Percentiles rank a stretch among this genome's conserved stretches.
Evolutionary conservation across 2,113 vertebrate species (phyloP).

Genomic region (Vicugna pacos): DNA sequence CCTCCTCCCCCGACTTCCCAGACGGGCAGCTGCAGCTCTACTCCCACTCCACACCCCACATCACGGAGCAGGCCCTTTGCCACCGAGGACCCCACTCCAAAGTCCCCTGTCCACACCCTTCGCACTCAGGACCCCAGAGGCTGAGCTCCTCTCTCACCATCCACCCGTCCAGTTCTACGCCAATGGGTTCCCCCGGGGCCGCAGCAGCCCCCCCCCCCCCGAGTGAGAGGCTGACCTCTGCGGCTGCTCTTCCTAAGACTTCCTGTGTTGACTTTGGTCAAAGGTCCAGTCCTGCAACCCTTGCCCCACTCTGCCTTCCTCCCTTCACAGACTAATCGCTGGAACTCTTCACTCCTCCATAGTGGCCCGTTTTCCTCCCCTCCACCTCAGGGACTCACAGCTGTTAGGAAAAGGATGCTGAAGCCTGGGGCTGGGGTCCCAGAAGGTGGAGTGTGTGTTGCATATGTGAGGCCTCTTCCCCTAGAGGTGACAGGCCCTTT

Average conservation of each 20-base stretch:
- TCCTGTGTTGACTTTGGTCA: not conserved
- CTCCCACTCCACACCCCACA: not conserved
- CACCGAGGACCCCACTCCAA: not conserved
- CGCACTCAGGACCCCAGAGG: not conserved
- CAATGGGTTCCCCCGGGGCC: not conserved
- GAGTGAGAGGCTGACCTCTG: not conserved
- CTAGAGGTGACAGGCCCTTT: constrained; percentile 22
- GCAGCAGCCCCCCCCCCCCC: not conserved
- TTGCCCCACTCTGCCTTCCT: not conserved
- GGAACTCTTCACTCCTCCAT: not conserved
- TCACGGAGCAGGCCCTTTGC: not conserved
- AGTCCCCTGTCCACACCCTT: not conserved
- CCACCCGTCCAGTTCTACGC: not conserved
- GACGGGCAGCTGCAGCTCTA: not conserved
- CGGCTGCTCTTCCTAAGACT: not conserved
- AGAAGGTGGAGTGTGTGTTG: not conserved
- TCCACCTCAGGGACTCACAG: not conserved
- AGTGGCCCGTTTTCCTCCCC: not conserved
- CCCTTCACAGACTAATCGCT: not conserved
- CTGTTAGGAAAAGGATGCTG: not conserved
- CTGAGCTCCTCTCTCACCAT: not conserved
- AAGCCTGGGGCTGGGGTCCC: not conserved
- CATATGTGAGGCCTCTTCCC: not conserved
- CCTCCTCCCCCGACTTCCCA: not conserved
- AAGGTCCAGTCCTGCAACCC: not conserved